Base-by-base conservation (phyloP, 1,140 invertebrate genomes). In the Caerostris darwini region DNA sequence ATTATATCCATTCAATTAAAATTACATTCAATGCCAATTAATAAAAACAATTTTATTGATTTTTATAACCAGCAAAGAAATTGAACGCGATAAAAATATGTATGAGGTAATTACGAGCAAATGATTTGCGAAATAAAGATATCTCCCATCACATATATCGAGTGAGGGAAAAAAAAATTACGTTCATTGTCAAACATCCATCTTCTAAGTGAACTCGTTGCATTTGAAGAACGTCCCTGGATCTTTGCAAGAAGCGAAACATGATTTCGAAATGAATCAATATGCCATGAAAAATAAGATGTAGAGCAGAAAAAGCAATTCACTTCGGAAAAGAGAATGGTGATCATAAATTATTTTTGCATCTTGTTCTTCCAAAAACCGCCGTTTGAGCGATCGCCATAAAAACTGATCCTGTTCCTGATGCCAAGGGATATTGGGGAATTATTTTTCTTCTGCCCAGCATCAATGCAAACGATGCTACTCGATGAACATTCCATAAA, bases 241-340 rank as follows among this genome's bases (percentile, higher is more conserved):
- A 10, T 67, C 86, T 17, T 53, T 34, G 12, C 7, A 54, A 17
- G 86, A 34, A 54, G 57, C 53, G 61, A 92, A 93, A 87, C 34
- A 93, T 93, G 92, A 93, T 93, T 93, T 71, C 50, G 83, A 93
- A 93, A 93, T 93, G 92, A 93, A 93, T 93, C 92, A 93, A 93
- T 93, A 93, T 82, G 69, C 69, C 92, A 57, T 59, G 83, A 93
- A 93, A 93, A 93, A 93, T 93, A 93, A 93, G 92, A 93, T 93
- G 92, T 59, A 93, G 34, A 93, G 8, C 61, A 77, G 82, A 87
- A 93, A 34, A 93, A 93, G 83, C 92, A 87, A 93, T 93, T 93
- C 92, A 93, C 92, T 59, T 86, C 64, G 56, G 83, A 19, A 77
- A 87, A 86, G 81, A 93, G 81, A 93, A 87, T 93, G 64, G 67